Percentiles rank a stretch among this genome's conserved stretches.
These are phyloP conservation scores for Gopherus flavomarginatus DNA, from an alignment of 2,113 vertebrate genomes.

Conservation along the genomic window DNA sequence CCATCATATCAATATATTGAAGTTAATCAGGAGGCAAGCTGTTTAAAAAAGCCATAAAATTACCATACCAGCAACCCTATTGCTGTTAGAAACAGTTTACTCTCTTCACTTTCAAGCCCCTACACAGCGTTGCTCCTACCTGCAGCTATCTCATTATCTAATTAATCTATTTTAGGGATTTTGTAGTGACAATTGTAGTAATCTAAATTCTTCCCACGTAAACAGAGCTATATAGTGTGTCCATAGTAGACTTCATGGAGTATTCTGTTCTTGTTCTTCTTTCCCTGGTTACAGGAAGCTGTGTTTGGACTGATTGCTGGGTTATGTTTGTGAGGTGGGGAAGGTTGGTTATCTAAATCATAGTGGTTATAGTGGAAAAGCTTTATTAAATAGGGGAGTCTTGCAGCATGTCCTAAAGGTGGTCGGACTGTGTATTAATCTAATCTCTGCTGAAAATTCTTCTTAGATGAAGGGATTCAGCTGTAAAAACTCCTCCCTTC, in stretches of 20 bases:
- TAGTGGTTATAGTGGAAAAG: neutral
- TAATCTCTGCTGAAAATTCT: conserved; percentile 12
- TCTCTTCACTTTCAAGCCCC: neutral
- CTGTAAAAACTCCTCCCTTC: neutral
- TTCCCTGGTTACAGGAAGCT: neutral
- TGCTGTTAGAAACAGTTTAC: neutral
- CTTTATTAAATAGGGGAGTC: neutral
- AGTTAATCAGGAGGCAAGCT: neutral
- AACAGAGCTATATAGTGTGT: neutral
- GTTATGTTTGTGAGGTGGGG: neutral
- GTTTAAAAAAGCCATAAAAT: neutral
- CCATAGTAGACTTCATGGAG: neutral
- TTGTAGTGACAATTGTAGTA: neutral
- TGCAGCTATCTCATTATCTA: neutral
- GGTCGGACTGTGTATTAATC: conserved; percentile 24
- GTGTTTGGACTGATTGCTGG: neutral
- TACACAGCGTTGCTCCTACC: neutral
- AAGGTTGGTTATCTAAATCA: neutral
- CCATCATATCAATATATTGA: neutral
- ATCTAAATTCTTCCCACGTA: neutral
- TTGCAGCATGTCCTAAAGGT: neutral
- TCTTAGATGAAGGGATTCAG: neutral
- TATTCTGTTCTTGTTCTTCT: neutral
- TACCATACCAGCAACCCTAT: neutral
- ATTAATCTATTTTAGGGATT: neutral